Evolutionary conservation across 2,113 vertebrate species (phyloP), one percentile per base, ranked within the genome.

Genomic region (Corythornis madagascariensis): DNA sequence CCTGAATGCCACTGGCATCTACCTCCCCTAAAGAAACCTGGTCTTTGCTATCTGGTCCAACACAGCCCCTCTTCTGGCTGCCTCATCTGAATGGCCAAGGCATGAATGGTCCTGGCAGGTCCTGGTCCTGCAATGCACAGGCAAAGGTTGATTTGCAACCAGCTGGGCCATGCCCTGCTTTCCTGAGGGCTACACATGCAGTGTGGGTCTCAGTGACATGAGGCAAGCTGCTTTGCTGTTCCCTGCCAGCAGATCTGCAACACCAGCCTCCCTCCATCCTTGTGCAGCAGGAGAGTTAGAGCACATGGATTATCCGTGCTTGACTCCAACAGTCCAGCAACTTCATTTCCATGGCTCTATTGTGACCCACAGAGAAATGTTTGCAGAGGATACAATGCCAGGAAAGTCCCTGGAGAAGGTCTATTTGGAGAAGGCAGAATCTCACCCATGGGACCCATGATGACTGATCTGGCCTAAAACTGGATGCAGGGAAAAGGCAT

Each of bases 1-100:
- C 45, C 10, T n/a, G 16, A 72, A 65, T n/a, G 40, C 50, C 60
- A n/a, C 0, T 55, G 56, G 19, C 35, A 24, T 50, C 73, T 60
- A 26, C 22, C 3, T 67, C 10, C 20, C 33, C 17, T 43, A 9
- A 20, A 47, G 38, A 70, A 70, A 60, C 14, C 17, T 0, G 0
- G 11, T 11, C 33, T 14, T 73, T 80, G 60, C 31, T 57, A 60
- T 26, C 16, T 3, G 1, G 16, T 67, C 40, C 5, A 3, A 21
- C 0, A 1, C 4, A 28, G n/a, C 16, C 7, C 8, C 64, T 66
- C 13, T 67, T 67, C 50, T 75, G 61, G 17, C 61, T 7, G 3
- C 16, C 33, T 86, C 24, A 11, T 40, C 59, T 66, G 67, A 83
- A 35, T 1, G 3, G 47, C 42, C 64, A 61, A 53, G n/a, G 21